Percentiles rank a stretch among this genome's conserved stretches.
Conservation (phyloP, 2,113 vertebrate species). For the Himantopus leucocephalus region DNA sequence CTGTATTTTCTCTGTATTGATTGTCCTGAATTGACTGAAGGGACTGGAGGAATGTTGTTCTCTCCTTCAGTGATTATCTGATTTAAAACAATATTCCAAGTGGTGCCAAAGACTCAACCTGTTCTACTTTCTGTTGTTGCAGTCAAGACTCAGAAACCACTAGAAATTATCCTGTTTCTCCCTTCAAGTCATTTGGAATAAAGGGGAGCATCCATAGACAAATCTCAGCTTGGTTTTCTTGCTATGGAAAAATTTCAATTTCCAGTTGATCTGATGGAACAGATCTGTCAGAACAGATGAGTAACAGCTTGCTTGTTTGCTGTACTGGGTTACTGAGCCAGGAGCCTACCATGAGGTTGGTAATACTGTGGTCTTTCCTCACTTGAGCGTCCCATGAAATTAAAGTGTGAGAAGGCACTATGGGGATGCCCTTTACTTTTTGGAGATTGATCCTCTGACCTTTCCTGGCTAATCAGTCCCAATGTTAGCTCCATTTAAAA, state of each 20-base stretch:
- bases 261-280: not conserved
- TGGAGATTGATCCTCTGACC: not conserved
- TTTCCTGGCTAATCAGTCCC: not conserved
- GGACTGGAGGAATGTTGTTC: not conserved
- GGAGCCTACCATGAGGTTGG: not conserved
- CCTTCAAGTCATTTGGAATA: not conserved
- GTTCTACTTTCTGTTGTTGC: not conserved
- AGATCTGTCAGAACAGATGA: not conserved
- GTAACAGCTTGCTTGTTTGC: not conserved
- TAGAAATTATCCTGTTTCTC: not conserved
- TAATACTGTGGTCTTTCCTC: not conserved
- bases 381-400: not conserved
- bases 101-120: not conserved
- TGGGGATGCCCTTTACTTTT: not conserved
- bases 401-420: not conserved
- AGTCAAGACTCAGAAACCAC: not conserved
- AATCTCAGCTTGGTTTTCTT: not conserved
- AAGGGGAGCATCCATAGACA: not conserved
- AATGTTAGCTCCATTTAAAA: not conserved
- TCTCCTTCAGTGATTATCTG: not conserved
- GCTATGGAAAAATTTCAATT: not conserved
- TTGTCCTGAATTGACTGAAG: not conserved
- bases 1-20: not conserved
- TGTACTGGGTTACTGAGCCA: not conserved
- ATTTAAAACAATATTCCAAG: not conserved